These are phyloP conservation scores for Ophioderma brevispina DNA, from an alignment of 35 echinoderm and acorn worm genomes.

Conservation along the genomic window DNA sequence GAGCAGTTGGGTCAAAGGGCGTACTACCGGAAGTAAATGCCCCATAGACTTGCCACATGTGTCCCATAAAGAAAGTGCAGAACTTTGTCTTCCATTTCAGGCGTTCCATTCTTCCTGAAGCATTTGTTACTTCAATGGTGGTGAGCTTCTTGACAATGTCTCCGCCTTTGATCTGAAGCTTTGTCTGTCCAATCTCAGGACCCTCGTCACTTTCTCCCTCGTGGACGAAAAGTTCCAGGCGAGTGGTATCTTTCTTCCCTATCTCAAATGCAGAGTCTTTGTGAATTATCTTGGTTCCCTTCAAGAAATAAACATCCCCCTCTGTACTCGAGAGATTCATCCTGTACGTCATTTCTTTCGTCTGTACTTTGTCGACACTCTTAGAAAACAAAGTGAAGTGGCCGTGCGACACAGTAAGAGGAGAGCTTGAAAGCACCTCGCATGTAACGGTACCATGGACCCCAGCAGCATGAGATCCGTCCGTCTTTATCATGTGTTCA, in stretches of 20 bases:
- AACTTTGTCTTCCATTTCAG: slow-evolving; percentile 58
- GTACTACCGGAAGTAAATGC: slow-evolving; percentile 34
- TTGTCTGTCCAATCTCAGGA: slow-evolving; percentile 32
- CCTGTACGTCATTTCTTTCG: slow-evolving; percentile 69
- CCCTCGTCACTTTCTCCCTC: background rate
- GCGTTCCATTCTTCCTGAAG: slow-evolving; percentile 3
- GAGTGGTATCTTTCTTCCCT: slow-evolving; percentile 46
- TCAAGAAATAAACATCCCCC: slow-evolving; percentile 28
- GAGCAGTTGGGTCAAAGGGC: slow-evolving; percentile 35
- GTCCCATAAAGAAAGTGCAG: slow-evolving; percentile 48
- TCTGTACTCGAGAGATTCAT: slow-evolving; percentile 45
- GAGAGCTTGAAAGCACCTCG: slow-evolving; percentile 40
- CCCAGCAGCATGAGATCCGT: slow-evolving; percentile 33
- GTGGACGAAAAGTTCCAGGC: slow-evolving; percentile 15
- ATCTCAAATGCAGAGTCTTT: slow-evolving; percentile 63
- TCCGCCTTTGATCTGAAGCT: slow-evolving; percentile 33
- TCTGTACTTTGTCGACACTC: slow-evolving; percentile 43
- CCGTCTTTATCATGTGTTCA: slow-evolving; percentile 44
- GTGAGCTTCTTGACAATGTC: slow-evolving; percentile 44
- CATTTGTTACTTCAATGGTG: slow-evolving; percentile 52
- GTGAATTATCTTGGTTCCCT: slow-evolving; percentile 43
- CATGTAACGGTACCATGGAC: slow-evolving; percentile 58
- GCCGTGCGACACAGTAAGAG: slow-evolving; percentile 55
- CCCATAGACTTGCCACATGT: slow-evolving; percentile 52
- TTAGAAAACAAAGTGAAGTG: slow-evolving; percentile 54